Conservation (phyloP, 2,113 vertebrate species). For the Diadophis punctatus region DNA sequence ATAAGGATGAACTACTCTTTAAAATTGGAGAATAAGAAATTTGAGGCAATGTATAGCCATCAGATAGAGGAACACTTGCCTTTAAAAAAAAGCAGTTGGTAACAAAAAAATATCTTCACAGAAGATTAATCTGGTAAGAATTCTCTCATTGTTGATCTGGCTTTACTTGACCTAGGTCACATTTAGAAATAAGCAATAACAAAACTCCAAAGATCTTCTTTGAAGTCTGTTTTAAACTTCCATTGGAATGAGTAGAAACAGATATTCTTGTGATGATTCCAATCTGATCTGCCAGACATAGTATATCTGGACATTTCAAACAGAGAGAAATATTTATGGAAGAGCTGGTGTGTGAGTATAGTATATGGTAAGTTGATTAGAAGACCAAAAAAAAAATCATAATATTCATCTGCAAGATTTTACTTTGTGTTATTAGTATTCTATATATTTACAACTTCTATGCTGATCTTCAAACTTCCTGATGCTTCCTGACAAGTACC, state of each 20-base stretch:
- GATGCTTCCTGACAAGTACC: background rate
- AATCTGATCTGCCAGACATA: background rate
- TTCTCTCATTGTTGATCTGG: background rate
- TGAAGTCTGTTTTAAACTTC: conserved; percentile 5
- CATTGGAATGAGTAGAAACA: background rate
- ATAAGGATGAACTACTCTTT: background rate
- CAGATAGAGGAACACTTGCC: background rate
- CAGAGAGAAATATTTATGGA: background rate
- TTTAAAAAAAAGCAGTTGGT: background rate
- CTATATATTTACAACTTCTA: background rate
- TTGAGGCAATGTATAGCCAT: background rate
- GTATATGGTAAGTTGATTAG: background rate
- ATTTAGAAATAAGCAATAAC: background rate
- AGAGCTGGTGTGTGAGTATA: background rate
- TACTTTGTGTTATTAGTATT: background rate
- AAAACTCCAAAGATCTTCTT: background rate
- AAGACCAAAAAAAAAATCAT: background rate
- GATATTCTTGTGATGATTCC: background rate
- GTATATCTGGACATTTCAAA: conserved; percentile 2
- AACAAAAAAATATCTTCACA: background rate
- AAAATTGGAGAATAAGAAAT: background rate
- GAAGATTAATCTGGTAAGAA: background rate
- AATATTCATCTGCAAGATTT: background rate
- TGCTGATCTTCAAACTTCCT: background rate
- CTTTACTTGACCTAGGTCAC: background rate